Base-by-base conservation (phyloP, 2,888 invertebrate genomes). In the Gari tellinella region DNA sequence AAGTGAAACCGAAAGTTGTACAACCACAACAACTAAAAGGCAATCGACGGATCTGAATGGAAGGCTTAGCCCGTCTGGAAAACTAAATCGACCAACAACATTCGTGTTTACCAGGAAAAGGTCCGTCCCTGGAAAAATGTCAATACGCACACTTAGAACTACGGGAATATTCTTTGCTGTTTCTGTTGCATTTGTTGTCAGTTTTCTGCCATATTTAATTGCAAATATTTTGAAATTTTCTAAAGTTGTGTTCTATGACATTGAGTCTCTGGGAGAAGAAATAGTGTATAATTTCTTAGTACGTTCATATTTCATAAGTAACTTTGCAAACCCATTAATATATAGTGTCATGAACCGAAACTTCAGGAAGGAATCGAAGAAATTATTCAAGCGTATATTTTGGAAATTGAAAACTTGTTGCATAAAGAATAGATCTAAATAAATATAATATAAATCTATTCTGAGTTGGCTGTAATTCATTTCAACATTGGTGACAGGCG, bases 231-330 rank as follows among this genome's bases (percentile, higher is more conserved):
- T 88, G 10, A 82, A 80, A 66, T 83, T 81, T 15, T 83, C 82
- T 8, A 78, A 85, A 58, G 62, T 82, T 15, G 82, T 80, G 26
- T 83, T 86, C 58, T 60, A 80, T 19, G 78, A 79, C 17, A 75
- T 82, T 23, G 46, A 76, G 21, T 62, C 72, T 14, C 56, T 70
- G 3, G 51, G 65, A 1, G 80, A 82, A 45, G 83, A 85, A 58
- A 66, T 86, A 10, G 52, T 82, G 17, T 86, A 86, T 66, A 86
- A 87, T 60, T 72, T 88, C 21, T 83, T 82, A 56, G 84, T 84
- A 25, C 77, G 87, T n/a, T 85, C 85, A 15, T 85, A 85, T 65
- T 86, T 87, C 51, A 75, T 87, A n/a, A 85, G 84, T 68, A 84
- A 84, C 40, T 81, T 82, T 25, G 79, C 84, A 15, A 86, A 87